These are phyloP conservation scores for Tryphoninae sp. DNA, from an alignment of 2,888 invertebrate species.

Conservation along the genomic window DNA sequence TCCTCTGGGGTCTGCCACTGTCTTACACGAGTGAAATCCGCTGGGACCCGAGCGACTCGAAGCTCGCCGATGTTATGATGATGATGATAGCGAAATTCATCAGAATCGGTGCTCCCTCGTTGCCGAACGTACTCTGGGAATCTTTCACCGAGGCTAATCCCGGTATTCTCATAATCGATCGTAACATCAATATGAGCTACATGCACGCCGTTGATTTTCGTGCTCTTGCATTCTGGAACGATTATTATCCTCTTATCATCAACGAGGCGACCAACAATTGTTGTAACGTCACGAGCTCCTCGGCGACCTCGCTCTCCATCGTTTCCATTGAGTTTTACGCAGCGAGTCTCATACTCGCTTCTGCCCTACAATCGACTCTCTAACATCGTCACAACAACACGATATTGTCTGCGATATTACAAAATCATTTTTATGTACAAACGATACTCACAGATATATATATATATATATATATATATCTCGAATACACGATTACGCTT, in stretches of 20 bases:
- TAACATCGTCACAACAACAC: background rate
- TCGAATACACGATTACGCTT: conserved; percentile 30
- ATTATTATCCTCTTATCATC: conserved; percentile 90
- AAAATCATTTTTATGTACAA: too few relatives aligned
- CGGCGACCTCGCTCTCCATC: conserved; percentile 38
- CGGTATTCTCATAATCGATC: conserved; percentile 88
- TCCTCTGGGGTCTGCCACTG: conserved; percentile 91
- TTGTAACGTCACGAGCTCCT: conserved; percentile 84
- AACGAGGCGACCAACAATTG: conserved; percentile 87
- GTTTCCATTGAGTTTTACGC: conserved; percentile 46
- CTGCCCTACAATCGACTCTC: conserved; percentile 21
- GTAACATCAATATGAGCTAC: conserved; percentile 90
- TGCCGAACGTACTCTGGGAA: conserved; percentile 88
- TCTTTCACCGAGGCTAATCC: conserved; percentile 86
- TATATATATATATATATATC: background rate
- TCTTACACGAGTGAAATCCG: conserved; percentile 77
- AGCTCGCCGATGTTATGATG: conserved; percentile 91
- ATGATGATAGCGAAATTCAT: conserved; percentile 91
- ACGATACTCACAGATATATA: background rate
- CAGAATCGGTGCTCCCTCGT: conserved; percentile 85
- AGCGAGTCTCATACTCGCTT: conserved; percentile 47
- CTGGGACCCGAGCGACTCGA: conserved; percentile 91
- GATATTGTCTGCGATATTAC: background rate
- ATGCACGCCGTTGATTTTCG: conserved; percentile 87
- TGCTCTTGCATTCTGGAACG: conserved; percentile 92